Base-by-base conservation (phyloP, 2,113 vertebrate genomes). In the Semnornis frantzii region DNA sequence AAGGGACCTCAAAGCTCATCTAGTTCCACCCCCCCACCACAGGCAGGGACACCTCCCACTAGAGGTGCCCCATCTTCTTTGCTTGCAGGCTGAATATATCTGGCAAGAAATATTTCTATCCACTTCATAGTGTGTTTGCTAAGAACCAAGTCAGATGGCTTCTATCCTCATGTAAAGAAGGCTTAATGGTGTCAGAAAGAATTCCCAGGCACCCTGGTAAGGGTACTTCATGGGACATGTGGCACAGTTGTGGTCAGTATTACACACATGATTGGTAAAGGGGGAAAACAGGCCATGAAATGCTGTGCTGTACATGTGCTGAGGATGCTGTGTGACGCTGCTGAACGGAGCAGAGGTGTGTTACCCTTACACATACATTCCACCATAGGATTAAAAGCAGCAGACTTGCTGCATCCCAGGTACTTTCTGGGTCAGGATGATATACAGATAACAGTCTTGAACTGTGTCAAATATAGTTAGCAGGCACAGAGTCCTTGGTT, bases 181-280 rank as follows among this genome's bases (percentile, higher is more conserved):
- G 18, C 44, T 92, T 90, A 50, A 44, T n/a, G 31, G 30, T 34
- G 64, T 2, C 6, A 81, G 17, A 59, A 89, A 72, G 57, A 25
- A 28, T 90, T 89, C 24, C 33, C 44, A 83, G 50, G 13, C 14
- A 80, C 27, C 6, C 27, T 69, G 30, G 59, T 25, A 71, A 13
- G 24, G 20, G 5, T 24, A 6, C 13, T 48, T 6, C 2, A 3
- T 6, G 44, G 59, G 15, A 21, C 1, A 0, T 33, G 21, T 13
- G 55, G 12, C 5, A 39, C 4, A 21, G 65, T 8, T 68, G 30
- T 25, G 50, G 39, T 44, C 62, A 85, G 23, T 8, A 30, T 10
- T 21, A 8, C 48, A 31, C 15, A 13, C 27, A 13, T 30, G 24
- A 15, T 21, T 37, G 42, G 20, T 68, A 59, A 77, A 46, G 23